These are phyloP conservation scores for Caenorhabditis becei DNA, from an alignment of 2,888 invertebrate genomes.

Conservation along the genomic window DNA sequence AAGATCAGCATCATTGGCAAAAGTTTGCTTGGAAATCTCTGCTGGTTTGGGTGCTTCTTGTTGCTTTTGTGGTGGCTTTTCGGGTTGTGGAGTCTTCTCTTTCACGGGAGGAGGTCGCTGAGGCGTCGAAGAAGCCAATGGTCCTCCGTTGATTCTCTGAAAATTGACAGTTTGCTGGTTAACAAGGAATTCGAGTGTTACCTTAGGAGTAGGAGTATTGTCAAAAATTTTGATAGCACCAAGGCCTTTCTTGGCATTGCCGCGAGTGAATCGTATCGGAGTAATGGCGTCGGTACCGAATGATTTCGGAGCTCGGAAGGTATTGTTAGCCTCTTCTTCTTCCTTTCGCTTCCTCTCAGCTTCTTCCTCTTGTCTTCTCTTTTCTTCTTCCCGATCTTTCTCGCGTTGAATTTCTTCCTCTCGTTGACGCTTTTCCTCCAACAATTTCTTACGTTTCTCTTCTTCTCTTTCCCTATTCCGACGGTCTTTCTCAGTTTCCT, in stretches of 20 bases:
- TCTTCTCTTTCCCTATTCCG: neutral
- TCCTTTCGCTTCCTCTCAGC: constrained; percentile 20
- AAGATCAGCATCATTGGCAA: constrained; percentile 24
- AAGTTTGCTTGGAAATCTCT: neutral
- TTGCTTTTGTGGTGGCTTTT: neutral
- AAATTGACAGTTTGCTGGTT: neutral
- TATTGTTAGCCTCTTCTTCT: constrained; percentile 27
- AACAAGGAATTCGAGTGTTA: too few species aligned
- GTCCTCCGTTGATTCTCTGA: neutral
- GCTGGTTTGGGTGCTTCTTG: neutral
- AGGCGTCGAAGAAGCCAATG: constrained; percentile 25
- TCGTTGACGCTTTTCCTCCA: constrained; percentile 7
- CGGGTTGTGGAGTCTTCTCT: neutral
- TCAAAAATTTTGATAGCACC: neutral
- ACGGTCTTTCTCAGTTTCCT: constrained; percentile 6
- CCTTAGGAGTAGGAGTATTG: constrained; percentile 9
- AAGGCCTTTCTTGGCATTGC: neutral
- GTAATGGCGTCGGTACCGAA: constrained; percentile 13
- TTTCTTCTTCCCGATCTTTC: constrained; percentile 3
- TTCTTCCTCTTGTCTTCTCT: constrained; percentile 14
- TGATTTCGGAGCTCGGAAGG: constrained; percentile 18
- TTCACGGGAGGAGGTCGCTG: constrained; percentile 1
- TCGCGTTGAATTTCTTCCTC: neutral
- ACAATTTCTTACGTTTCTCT: neutral
- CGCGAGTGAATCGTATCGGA: constrained; percentile 44